phyloP scores from a whole-genome alignment of 1,140 invertebrate genomes.

The Bathynomus jamesi region DNA sequence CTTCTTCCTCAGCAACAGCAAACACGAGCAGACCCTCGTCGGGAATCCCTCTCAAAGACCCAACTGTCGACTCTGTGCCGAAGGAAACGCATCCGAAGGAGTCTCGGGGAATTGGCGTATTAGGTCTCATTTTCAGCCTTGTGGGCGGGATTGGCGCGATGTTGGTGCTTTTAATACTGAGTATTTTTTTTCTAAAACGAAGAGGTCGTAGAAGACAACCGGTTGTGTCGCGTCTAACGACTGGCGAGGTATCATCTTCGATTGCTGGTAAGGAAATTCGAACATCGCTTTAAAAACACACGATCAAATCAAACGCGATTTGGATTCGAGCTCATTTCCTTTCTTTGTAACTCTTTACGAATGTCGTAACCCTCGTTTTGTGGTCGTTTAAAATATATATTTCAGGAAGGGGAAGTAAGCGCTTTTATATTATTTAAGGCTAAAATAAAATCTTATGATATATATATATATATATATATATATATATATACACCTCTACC shows the following conservation, averaged over 20 bases:
- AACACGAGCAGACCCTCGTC: not conserved
- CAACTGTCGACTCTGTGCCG: not conserved
- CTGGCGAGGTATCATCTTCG: not conserved
- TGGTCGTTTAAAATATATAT: too few relatives aligned
- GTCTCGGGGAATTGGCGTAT: not conserved
- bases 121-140: not conserved
- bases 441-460: too few relatives aligned
- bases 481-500: too few relatives aligned
- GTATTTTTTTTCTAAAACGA: not conserved
- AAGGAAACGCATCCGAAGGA: not conserved
- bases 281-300: too few relatives aligned
- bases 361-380: too few relatives aligned
- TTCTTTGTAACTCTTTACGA: too few relatives aligned
- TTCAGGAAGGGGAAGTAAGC: too few relatives aligned
- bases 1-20: not conserved
- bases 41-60: not conserved
- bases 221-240: not conserved
- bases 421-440: too few relatives aligned
- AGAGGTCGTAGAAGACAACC: not conserved
- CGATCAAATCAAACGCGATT: too few relatives aligned
- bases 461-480: too few relatives aligned
- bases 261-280: not conserved
- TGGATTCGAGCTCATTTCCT: too few relatives aligned
- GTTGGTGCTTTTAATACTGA: not conserved
- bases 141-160: not conserved